Evolutionary conservation across 30 jellyfish, hydroid and myxozoan genomes (phyloP), one percentile per base, ranked within the genome.

Genomic region (Chrysaora quinquecirrha): DNA sequence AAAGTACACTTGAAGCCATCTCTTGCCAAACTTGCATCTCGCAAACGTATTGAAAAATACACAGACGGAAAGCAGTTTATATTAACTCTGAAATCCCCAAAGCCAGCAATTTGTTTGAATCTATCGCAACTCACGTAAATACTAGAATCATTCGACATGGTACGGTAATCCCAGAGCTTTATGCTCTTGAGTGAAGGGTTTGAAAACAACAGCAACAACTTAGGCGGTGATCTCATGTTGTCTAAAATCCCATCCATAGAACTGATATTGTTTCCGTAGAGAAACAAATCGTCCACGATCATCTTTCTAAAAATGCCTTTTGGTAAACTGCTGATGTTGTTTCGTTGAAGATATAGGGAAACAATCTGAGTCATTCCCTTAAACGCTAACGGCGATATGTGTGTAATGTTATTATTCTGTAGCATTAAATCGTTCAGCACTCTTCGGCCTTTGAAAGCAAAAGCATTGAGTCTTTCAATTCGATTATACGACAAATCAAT

Each of bases 331-430:
- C 20, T 48, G 1, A 84, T 46, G 22, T 47, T 73, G 83, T 64
- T 73, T 9, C 38, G 25, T 1, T 72, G 88, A 23, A 84, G 71
- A 46, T 24, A 75, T 11, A 84, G 66, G 38, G 65, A 83, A 6
- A 3, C 34, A 23, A 66, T 48, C 34, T 14, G 0, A 0, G 16
- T 73, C 30, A 73, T 64, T n/a, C 88, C 84, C 2, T 56, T 43
- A 64, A 84, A 84, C 29, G 95, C 88, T 14, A 28, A 12, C 2
- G 88, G 70, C 7, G 95, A 84, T 1, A 84, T 33, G 0, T 63
- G 1, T 1, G 54, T 38, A 1, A 84, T 72, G 6, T 30, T 34
- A 76, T 84, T 84, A 32, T 84, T 54, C 2, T 80, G 76, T 1
- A 80, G 83, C 29, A 64, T 12, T 12, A 80, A 31, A 20, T 48